Evolutionary conservation across 2,113 vertebrate genomes (phyloP).

Genomic region (Anser brachyrhynchus): DNA sequence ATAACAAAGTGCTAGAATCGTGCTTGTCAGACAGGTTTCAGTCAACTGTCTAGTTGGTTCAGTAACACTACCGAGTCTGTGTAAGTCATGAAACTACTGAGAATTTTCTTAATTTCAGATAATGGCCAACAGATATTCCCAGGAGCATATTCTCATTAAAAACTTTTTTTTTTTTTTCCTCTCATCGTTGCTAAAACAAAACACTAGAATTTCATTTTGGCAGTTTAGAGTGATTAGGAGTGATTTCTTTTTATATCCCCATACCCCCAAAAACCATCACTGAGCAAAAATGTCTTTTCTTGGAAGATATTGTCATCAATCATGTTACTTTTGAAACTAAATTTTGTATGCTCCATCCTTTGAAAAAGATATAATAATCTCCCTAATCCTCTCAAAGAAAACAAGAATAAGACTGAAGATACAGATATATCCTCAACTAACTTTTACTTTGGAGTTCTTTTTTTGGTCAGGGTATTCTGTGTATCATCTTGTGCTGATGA

Average conservation of each 20-base stretch:
- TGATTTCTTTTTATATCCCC: not conserved
- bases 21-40: not conserved
- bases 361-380: not conserved
- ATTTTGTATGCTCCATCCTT: rapidly evolving
- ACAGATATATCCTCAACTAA: not conserved
- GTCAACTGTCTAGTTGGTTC: not conserved
- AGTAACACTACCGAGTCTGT: not conserved
- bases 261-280: not conserved
- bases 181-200: not conserved
- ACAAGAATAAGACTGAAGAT: not conserved
- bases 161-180: not conserved
- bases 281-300: not conserved
- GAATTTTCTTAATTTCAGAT: not conserved
- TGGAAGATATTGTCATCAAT: not conserved
- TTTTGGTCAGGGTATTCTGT: not conserved
- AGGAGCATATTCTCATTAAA: not conserved
- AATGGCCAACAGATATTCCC: not conserved
- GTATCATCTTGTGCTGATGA: not conserved
- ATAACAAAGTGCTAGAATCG: not conserved
- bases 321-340: not conserved
- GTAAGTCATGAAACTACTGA: not conserved
- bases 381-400: not conserved
- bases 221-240: not conserved
- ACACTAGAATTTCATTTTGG: not conserved
- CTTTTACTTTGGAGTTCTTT: not conserved